A percentile compares a stretch with the other conserved stretches of the same genome.
Conservation (phyloP, 1,140 invertebrate species). For the Drosophila ogumai region DNA sequence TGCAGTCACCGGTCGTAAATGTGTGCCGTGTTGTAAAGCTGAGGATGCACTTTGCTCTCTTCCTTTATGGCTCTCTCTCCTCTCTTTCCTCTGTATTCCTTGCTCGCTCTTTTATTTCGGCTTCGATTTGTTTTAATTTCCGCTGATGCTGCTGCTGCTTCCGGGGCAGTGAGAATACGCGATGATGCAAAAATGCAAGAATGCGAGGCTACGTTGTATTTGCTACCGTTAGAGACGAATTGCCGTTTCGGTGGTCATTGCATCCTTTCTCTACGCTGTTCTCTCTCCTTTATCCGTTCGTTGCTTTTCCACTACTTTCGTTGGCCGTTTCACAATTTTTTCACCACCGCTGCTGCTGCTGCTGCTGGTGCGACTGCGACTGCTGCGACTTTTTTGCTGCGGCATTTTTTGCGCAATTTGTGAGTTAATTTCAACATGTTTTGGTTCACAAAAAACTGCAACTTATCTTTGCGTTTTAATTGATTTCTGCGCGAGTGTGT, state of each 20-base stretch:
- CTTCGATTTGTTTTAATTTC: conserved; percentile 74
- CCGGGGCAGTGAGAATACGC: conserved; percentile 45
- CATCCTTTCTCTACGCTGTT: conserved; percentile 56
- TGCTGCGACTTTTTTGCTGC: conserved; percentile 48
- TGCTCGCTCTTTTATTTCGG: conserved; percentile 35
- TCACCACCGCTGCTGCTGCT: conserved; percentile 36
- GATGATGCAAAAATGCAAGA: conserved; percentile 34
- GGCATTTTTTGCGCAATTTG: conserved; percentile 79
- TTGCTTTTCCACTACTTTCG: conserved; percentile 48
- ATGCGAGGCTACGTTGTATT: conserved; percentile 35
- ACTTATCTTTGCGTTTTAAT: conserved; percentile 52
- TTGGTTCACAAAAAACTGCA: conserved; percentile 27
- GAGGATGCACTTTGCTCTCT: conserved; percentile 32
- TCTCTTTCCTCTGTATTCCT: conserved; percentile 8
- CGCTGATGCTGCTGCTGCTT: conserved; percentile 61
- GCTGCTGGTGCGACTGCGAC: conserved; percentile 3
- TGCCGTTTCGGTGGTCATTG: conserved; percentile 76
- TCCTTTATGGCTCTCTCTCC: conserved; percentile 14
- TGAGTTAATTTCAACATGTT: conserved; percentile 68
- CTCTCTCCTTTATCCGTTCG: conserved; percentile 20
- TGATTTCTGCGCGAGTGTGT: conserved; percentile 76
- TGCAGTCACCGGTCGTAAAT: conserved; percentile 52
- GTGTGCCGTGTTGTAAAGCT: conserved; percentile 33
- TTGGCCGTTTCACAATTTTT: conserved; percentile 70
- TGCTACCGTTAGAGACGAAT: conserved; percentile 65